Base-by-base conservation (phyloP, 2,113 vertebrate species). In the Corythornis cristatus region DNA sequence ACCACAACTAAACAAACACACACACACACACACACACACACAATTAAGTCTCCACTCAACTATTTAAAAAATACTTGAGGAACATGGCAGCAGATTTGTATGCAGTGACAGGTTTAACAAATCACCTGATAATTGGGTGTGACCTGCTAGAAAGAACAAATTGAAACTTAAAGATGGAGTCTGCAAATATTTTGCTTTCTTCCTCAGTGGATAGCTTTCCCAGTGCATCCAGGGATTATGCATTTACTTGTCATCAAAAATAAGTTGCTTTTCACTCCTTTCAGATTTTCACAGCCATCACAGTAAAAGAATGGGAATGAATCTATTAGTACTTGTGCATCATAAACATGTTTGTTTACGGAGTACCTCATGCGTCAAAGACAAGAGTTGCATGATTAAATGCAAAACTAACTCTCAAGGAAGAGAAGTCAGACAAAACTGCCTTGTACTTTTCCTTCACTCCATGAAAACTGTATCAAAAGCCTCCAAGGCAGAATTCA, bases 71-170 rank as follows among this genome's bases (percentile, higher is more conserved):
- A 54, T 86, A 29, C 37, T 84, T 18, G 7, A 76, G 70, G 37
- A 83, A 61, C 40, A 75, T 72, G 62, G 76, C 73, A 93, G 90
- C 29, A 84, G 73, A 67, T 86, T 82, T 90, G 53, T 82, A 82
- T 70, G 68, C 79, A 83, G 62, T 75, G 88, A 83, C 77, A 84
- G 83, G 35, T 89, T 93, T 95, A 86, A 93, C 83, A 94, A 88
- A 92, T 96, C 88, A 75, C 86, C 83, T 56, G 81, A 72, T 83
- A 88, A 94, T 77, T 91, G 80, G 29, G 53, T 73, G 77, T 84
- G 65, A 87, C 74, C 73, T 87, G 40, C 60, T 21, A 43, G 58
- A 43, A 87, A 92, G 86, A 89, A 87, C 43, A 91, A 89, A 75
- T 33, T 86, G 77, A 89, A 89, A 62, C 33, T 3, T 66, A 89